phyloP scores from a whole-genome alignment of 2,113 vertebrate genomes.

The Gila orcuttii region DNA sequence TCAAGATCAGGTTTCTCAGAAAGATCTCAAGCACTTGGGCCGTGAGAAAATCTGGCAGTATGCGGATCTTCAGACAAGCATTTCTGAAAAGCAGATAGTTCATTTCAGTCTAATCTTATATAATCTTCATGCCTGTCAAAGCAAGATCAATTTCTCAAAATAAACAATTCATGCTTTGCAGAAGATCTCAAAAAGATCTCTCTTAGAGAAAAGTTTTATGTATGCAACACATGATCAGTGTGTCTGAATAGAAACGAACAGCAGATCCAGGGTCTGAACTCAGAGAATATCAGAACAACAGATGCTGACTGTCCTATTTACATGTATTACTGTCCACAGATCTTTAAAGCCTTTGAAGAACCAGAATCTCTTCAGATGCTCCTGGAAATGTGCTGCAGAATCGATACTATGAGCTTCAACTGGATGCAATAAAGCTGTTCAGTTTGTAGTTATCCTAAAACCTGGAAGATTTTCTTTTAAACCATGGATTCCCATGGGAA shows the following conservation, averaged over 20 bases:
- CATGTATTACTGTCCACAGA: conserved; percentile 9
- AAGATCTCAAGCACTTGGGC: background rate
- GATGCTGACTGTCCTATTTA: background rate
- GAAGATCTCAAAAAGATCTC: background rate
- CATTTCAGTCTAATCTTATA: background rate
- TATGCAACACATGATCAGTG: background rate
- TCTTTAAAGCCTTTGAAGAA: conserved; percentile 10
- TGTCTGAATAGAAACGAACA: background rate
- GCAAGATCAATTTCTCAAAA: background rate
- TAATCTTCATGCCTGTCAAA: background rate
- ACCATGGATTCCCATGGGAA: background rate
- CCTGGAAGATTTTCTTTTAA: background rate
- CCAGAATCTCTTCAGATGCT: background rate
- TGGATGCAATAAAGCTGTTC: background rate
- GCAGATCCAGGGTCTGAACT: background rate
- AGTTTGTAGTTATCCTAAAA: background rate
- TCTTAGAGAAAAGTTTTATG: background rate
- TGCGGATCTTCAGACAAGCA: background rate
- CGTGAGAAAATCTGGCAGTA: background rate
- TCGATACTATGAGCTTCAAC: background rate
- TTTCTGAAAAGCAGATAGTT: background rate
- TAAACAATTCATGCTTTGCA: background rate
- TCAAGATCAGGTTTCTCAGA: background rate
- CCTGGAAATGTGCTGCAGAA: background rate
- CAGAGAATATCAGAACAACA: background rate